phyloP scores from a whole-genome alignment of 2,888 invertebrate species.

The Xestia sexstrigata region DNA sequence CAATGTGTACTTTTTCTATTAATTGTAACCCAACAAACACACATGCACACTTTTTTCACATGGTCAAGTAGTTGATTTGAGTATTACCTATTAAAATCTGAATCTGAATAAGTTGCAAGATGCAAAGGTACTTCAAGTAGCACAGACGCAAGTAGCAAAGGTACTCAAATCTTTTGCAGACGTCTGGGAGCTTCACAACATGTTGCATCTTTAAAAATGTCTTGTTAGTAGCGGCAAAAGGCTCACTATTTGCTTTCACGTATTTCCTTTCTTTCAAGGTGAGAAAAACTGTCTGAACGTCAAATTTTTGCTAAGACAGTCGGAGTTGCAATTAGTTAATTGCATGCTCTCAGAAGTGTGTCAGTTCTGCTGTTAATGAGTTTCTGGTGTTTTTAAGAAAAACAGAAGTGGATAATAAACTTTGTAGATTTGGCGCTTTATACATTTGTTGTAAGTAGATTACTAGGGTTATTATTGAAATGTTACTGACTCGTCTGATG shows the following conservation, averaged over 20 bases:
- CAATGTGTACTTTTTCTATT: not conserved
- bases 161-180: constrained; percentile 38
- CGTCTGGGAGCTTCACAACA: constrained; percentile 34
- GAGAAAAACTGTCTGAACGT: constrained; percentile 25
- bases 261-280: constrained; percentile 25
- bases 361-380: constrained; percentile 35
- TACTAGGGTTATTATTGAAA: not conserved
- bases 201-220: constrained; percentile 47
- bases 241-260: constrained; percentile 37
- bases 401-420: not conserved
- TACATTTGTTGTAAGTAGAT: not conserved
- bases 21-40: not conserved
- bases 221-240: constrained; percentile 50
- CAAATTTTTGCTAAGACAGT: not conserved
- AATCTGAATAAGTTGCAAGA: not conserved
- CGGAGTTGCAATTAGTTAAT: constrained; percentile 45
- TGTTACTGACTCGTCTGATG: not conserved
- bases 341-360: constrained; percentile 20
- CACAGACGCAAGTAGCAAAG: constrained; percentile 1
- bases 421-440: not conserved
- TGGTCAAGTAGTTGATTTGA: not conserved
- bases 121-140: not conserved
- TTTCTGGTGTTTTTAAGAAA: not conserved
- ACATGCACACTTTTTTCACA: not conserved
- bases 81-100: not conserved